Conservation (phyloP, 2,888 invertebrate species). For the Andrena marginata region DNA sequence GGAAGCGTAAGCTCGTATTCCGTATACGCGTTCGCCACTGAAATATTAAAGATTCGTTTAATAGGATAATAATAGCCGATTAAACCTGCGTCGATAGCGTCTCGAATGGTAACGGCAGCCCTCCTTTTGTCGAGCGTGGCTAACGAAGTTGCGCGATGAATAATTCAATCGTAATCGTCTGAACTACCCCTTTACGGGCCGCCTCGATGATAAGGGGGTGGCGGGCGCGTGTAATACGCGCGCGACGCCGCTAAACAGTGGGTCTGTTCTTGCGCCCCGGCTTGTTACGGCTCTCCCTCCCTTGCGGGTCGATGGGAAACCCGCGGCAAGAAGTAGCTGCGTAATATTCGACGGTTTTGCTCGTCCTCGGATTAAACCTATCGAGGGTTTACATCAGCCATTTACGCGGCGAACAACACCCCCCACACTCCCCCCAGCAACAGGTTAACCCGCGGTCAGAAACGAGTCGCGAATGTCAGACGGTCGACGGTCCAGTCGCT, state of each 20-base stretch:
- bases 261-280: slow-evolving; percentile 31
- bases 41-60: slow-evolving; percentile 12
- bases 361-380: slow-evolving; percentile 48
- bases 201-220: slow-evolving; percentile 8
- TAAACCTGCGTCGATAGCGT: slow-evolving; percentile 8
- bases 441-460: slow-evolving; percentile 67
- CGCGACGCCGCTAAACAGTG: slow-evolving; percentile 19
- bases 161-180: slow-evolving; percentile 26
- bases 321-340: slow-evolving; percentile 48
- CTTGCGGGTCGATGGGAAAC: slow-evolving; percentile 35
- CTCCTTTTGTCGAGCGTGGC: too few relatives aligned
- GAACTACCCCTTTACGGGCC: slow-evolving; percentile 4
- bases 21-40: too few relatives aligned
- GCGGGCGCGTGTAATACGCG: slow-evolving; percentile 13
- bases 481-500: slow-evolving; percentile 25
- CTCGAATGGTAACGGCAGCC: background rate
- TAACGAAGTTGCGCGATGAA: slow-evolving; percentile 36
- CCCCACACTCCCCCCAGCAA: slow-evolving; percentile 56
- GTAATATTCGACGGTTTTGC: slow-evolving; percentile 59
- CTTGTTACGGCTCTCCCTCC: slow-evolving; percentile 33
- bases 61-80: background rate
- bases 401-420: slow-evolving; percentile 59
- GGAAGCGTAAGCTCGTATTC: too few relatives aligned
- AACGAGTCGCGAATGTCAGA: slow-evolving; percentile 64
- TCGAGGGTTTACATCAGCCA: slow-evolving; percentile 61